These are phyloP conservation scores for Drosophila pseudoobscura DNA, from an alignment of 1,140 invertebrate species.

Conservation along the genomic window DNA sequence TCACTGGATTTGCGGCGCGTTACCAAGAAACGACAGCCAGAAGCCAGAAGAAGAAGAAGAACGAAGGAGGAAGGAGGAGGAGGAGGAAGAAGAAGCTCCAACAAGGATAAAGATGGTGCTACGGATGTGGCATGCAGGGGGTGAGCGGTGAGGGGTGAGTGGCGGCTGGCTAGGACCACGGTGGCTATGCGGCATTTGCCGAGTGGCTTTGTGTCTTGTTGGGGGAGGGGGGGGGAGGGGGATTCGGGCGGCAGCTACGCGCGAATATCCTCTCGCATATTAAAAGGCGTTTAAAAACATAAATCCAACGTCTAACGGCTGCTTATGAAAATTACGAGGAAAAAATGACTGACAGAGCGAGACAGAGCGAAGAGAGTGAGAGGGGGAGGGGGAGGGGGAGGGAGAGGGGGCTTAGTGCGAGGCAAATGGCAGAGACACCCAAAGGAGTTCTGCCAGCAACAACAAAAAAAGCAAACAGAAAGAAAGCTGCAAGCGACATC, in stretches of 20 bases:
- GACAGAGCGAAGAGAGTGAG: constrained; percentile 13
- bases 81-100: neutral
- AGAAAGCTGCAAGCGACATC: constrained; percentile 73
- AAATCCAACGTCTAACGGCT: constrained; percentile 81
- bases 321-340: constrained; percentile 82
- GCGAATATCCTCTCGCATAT: constrained; percentile 79
- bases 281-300: constrained; percentile 83
- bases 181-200: constrained; percentile 71
- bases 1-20: constrained; percentile 73
- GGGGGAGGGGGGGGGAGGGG: constrained; percentile 12
- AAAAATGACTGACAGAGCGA: constrained; percentile 69
- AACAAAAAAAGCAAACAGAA: constrained; percentile 13
- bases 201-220: constrained; percentile 74
- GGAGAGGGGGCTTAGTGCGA: constrained; percentile 26
- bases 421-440: constrained; percentile 65
- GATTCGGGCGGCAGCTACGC: constrained; percentile 46
- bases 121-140: neutral
- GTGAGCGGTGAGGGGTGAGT: no score
- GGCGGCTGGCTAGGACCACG: constrained; percentile 51
- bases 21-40: constrained; percentile 43
- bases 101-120: constrained; percentile 5
- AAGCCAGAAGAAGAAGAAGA: constrained; percentile 18
- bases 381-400: constrained; percentile 16
- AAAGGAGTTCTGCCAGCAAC: constrained; percentile 65
- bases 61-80: neutral